Percentiles rank a stretch among this genome's conserved stretches.
Conservation (phyloP, 2,797 vertebrate species). For the Phoxinus dragarum region DNA sequence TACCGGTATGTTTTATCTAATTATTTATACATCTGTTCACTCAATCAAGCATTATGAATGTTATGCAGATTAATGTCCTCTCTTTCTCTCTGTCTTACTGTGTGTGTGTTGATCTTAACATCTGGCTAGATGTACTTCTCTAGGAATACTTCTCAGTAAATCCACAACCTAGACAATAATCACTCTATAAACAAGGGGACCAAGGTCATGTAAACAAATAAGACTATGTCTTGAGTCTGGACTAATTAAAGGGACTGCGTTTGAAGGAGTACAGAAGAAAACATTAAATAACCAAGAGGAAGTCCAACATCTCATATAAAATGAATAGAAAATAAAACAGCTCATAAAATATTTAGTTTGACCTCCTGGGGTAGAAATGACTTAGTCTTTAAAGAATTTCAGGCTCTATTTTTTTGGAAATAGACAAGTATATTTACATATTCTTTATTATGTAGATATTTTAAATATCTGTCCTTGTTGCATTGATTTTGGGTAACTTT, state of each 20-base stretch:
- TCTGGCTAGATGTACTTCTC: background rate
- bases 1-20: background rate
- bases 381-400: background rate
- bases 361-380: background rate
- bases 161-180: constrained; percentile 12
- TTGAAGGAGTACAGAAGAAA: background rate
- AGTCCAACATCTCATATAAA: constrained; percentile 12
- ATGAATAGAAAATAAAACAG: constrained; percentile 1
- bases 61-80: constrained; percentile 2
- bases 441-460: background rate
- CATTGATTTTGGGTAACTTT: background rate
- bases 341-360: constrained; percentile 13
- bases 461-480: background rate
- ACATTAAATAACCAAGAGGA: background rate
- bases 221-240: background rate
- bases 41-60: constrained; percentile 6
- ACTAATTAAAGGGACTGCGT: background rate
- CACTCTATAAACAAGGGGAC: background rate
- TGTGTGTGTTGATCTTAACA: constrained; percentile 19
- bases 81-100: background rate
- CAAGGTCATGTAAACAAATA: background rate
- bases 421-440: background rate
- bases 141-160: constrained; percentile 9
- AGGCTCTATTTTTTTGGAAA: background rate
- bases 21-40: background rate